Evolutionary conservation across 2,797 vertebrate species (phyloP).

Genomic region (Clarias laeviceps): DNA sequence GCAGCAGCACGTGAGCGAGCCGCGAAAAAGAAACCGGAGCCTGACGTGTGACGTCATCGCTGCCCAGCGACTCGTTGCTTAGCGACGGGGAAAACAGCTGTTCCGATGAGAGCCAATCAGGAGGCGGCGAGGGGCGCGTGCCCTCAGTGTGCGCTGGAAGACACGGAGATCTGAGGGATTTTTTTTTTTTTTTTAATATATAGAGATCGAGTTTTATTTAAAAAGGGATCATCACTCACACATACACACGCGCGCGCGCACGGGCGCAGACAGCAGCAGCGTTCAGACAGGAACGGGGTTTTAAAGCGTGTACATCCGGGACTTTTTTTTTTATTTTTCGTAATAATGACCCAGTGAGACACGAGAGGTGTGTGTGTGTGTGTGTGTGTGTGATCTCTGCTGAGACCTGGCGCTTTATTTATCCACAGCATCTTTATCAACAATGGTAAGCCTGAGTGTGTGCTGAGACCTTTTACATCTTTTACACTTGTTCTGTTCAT

Average conservation of each 20-base stretch:
- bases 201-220: neutral
- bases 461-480: neutral
- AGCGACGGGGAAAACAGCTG: constrained; percentile 90
- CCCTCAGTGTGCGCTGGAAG: constrained; percentile 21
- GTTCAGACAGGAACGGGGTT: neutral
- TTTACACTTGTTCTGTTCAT: no score
- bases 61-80: constrained; percentile 87
- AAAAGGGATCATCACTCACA: neutral
- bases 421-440: neutral
- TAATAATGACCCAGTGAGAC: neutral
- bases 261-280: neutral
- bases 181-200: constrained; percentile 50
- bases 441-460: neutral
- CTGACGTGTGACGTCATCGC: constrained; percentile 84
- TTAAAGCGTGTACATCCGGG: neutral
- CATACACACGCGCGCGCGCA: neutral
- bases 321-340: neutral
- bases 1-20: constrained; percentile 38
- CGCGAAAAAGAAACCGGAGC: constrained; percentile 71
- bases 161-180: constrained; percentile 51
- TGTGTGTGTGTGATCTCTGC: neutral
- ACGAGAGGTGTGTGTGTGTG: neutral
- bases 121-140: constrained; percentile 49
- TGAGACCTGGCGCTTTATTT: neutral
- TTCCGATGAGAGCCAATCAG: constrained; percentile 87